These are phyloP conservation scores for Sphaerophoria taeniata DNA, from an alignment of 2,888 invertebrate species.

Conservation along the genomic window DNA sequence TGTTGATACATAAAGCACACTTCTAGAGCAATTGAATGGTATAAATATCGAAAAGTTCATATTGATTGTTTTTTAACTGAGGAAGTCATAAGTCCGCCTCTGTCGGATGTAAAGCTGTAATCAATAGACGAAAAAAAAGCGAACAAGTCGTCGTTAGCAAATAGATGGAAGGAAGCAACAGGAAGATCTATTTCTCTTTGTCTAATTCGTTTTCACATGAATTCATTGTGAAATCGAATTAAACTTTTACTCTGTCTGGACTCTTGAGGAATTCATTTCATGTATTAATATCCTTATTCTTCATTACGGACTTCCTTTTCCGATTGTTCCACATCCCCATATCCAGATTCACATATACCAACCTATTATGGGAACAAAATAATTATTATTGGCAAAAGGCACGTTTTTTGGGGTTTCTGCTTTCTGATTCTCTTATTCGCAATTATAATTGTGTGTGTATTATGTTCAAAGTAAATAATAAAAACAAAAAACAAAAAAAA, in stretches of 20 bases:
- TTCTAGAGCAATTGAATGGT: too few species aligned
- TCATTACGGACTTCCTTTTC: conserved; percentile 1
- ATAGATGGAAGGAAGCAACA: not conserved
- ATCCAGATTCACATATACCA: not conserved
- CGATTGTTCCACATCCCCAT: not conserved
- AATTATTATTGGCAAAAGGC: conserved; percentile 51
- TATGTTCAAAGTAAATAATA: conserved; percentile 13
- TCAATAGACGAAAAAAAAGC: not conserved
- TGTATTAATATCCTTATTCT: conserved; percentile 36
- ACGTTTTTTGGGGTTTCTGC: conserved; percentile 53
- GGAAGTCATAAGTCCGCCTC: not conserved
- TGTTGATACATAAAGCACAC: too few species aligned
- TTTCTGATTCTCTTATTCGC: conserved; percentile 50
- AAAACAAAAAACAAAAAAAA: conserved; percentile 2
- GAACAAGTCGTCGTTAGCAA: not conserved
- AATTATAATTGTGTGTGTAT: conserved; percentile 11
- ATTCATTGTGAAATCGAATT: conserved; percentile 63
- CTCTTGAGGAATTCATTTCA: conserved; percentile 19
- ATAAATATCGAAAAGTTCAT: too few species aligned
- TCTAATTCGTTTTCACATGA: conserved; percentile 63
- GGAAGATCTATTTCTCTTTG: conserved; percentile 43
- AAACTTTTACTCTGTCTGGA: conserved; percentile 47
- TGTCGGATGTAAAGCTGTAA: not conserved
- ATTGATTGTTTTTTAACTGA: too few species aligned
- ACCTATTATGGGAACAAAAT: conserved; percentile 16